Conservation (phyloP, 2,888 invertebrate genomes). For the Drosophila cognata region DNA sequence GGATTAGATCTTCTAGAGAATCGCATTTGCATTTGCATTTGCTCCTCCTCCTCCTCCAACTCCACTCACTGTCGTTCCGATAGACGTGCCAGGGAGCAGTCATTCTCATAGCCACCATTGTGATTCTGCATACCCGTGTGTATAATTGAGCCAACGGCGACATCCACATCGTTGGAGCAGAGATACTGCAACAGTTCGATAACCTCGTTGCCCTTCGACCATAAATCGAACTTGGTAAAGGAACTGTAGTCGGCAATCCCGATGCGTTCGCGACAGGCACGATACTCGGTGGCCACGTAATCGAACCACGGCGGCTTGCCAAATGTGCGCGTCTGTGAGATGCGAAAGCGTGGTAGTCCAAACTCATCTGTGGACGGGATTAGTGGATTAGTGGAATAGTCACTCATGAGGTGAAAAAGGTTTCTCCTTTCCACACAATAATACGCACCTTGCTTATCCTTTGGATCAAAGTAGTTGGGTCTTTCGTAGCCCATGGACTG, state of each 20-base stretch:
- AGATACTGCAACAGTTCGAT: slow-evolving; percentile 95
- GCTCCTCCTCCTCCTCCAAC: background rate
- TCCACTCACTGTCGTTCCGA: slow-evolving; percentile 91
- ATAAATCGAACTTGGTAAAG: slow-evolving; percentile 97
- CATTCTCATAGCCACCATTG: slow-evolving; percentile 98
- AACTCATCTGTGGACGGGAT: slow-evolving; percentile 73
- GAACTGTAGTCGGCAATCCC: slow-evolving; percentile 98
- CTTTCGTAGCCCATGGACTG: slow-evolving; percentile 99
- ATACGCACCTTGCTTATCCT: slow-evolving; percentile 84
- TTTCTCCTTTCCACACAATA: background rate
- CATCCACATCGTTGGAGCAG: slow-evolving; percentile 98
- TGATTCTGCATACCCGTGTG: slow-evolving; percentile 99
- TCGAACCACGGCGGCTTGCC: slow-evolving; percentile 98
- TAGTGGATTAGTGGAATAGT: background rate
- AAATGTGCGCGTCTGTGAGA: slow-evolving; percentile 93
- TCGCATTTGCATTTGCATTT: background rate
- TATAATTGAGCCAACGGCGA: slow-evolving; percentile 95
- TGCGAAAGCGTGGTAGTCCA: slow-evolving; percentile 86
- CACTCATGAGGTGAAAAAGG: background rate
- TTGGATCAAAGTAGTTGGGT: slow-evolving; percentile 94
- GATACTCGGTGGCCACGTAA: slow-evolving; percentile 94
- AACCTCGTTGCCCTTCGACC: slow-evolving; percentile 95
- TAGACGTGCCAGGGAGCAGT: slow-evolving; percentile 96
- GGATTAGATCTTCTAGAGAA: background rate
- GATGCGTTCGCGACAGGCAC: slow-evolving; percentile 95